These are phyloP conservation scores for Araneus ventricosus DNA, from an alignment of 1,140 invertebrate species.

Conservation along the genomic window DNA sequence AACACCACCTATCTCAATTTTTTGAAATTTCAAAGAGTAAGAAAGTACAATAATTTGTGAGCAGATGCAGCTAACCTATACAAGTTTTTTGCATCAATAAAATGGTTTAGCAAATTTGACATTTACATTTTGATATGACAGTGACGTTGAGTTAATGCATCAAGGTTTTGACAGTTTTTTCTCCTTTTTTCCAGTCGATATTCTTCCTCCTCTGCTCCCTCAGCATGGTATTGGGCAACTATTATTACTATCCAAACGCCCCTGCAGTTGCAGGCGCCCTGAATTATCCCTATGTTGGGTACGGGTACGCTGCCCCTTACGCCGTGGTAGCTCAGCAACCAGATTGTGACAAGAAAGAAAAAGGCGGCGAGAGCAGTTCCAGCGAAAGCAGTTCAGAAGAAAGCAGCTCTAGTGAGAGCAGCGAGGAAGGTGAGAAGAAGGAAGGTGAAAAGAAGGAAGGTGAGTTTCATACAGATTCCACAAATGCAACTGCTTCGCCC, in stretches of 20 bases:
- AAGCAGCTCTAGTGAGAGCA: conserved; percentile 31
- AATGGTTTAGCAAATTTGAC: too few species aligned
- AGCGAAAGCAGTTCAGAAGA: not conserved
- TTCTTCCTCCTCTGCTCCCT: not conserved
- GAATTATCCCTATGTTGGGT: not conserved
- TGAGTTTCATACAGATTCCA: not conserved
- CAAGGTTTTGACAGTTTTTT: not conserved
- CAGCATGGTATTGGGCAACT: not conserved
- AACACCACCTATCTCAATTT: too few species aligned
- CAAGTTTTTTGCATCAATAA: too few species aligned
- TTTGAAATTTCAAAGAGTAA: too few species aligned
- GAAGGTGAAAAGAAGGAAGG: conserved; percentile 14
- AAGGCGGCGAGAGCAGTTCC: not conserved
- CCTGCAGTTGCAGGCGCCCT: not conserved
- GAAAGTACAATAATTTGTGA: too few species aligned
- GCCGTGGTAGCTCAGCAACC: not conserved
- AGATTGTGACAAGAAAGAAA: not conserved
- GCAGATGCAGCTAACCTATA: too few species aligned
- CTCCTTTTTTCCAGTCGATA: not conserved
- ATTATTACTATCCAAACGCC: not conserved
- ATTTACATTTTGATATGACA: too few species aligned
- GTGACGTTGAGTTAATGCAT: too few species aligned
- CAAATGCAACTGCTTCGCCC: too few species aligned
- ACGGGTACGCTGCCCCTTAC: not conserved
- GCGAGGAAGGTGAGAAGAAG: not conserved